Percentiles rank a stretch among this genome's conserved stretches.
These are phyloP conservation scores for Scomberomorus guttatus DNA, from an alignment of 2,797 vertebrate genomes.

Conservation along the genomic window DNA sequence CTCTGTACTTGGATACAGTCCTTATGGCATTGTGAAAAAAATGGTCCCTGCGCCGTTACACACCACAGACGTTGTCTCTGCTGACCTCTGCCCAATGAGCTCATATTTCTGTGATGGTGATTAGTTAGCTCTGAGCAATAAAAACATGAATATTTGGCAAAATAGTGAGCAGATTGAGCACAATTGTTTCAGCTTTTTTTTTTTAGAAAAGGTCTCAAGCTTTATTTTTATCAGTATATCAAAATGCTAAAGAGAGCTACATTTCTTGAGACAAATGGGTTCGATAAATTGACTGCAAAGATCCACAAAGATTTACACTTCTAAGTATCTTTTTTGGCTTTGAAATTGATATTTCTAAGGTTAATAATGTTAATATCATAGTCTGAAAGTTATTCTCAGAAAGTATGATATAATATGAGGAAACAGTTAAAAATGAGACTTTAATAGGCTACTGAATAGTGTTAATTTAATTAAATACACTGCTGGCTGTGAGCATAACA, in stretches of 20 bases:
- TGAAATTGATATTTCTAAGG: neutral
- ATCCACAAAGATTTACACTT: neutral
- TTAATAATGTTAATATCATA: neutral
- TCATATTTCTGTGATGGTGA: neutral
- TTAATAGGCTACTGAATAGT: neutral
- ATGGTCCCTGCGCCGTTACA: neutral
- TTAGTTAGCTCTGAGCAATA: neutral
- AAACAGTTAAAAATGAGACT: neutral
- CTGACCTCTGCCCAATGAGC: neutral
- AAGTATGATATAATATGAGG: neutral
- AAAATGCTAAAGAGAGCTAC: neutral
- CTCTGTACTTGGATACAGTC: neutral
- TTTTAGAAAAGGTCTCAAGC: neutral
- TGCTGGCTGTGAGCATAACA: neutral
- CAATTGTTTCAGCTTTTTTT: neutral
- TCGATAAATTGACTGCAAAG: neutral
- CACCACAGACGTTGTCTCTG: neutral
- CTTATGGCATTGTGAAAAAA: conserved; percentile 18
- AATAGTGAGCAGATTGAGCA: neutral
- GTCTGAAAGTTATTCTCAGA: neutral
- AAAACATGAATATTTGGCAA: neutral
- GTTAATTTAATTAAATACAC: conserved; percentile 10
- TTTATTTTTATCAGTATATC: neutral
- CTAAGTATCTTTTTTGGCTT: neutral
- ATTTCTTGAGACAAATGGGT: too few relatives aligned